phyloP scores from a whole-genome alignment of 2,797 vertebrate genomes.

The Sarcoramphus papa region DNA sequence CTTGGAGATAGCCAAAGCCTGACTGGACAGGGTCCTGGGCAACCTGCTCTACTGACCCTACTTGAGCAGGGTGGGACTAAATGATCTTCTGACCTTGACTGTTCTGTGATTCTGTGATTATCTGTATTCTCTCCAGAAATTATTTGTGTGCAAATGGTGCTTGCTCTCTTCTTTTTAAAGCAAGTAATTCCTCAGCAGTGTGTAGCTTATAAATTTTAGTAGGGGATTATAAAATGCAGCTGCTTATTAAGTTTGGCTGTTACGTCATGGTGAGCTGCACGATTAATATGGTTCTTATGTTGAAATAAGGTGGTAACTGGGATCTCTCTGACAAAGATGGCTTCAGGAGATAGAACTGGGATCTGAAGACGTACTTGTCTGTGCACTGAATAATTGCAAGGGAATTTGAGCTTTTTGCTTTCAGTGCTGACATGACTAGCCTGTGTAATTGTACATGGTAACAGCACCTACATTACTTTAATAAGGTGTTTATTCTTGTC shows the following conservation, averaged over 20 bases:
- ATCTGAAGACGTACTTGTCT: background rate
- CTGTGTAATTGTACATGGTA: background rate
- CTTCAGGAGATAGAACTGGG: background rate
- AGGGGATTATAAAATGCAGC: background rate
- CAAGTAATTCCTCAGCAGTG: slow-evolving; percentile 2
- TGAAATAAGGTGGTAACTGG: background rate
- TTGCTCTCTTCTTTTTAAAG: background rate
- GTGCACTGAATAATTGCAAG: background rate
- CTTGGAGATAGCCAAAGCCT: background rate
- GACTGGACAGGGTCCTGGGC: background rate
- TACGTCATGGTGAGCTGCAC: background rate
- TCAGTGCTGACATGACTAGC: background rate
- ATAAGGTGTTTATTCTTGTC: background rate
- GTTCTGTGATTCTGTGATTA: background rate
- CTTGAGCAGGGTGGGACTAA: background rate
- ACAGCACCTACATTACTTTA: background rate
- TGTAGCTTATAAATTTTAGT: background rate
- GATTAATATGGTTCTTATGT: background rate
- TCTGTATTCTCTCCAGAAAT: background rate
- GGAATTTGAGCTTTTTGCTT: background rate
- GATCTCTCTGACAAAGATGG: background rate
- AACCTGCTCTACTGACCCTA: background rate
- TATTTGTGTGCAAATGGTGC: background rate
- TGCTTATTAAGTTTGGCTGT: background rate
- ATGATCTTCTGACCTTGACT: background rate